Percentiles rank a stretch among this genome's conserved stretches.
phyloP scores from a whole-genome alignment of 1,140 invertebrate genomes.

The Calosoma granatense region DNA sequence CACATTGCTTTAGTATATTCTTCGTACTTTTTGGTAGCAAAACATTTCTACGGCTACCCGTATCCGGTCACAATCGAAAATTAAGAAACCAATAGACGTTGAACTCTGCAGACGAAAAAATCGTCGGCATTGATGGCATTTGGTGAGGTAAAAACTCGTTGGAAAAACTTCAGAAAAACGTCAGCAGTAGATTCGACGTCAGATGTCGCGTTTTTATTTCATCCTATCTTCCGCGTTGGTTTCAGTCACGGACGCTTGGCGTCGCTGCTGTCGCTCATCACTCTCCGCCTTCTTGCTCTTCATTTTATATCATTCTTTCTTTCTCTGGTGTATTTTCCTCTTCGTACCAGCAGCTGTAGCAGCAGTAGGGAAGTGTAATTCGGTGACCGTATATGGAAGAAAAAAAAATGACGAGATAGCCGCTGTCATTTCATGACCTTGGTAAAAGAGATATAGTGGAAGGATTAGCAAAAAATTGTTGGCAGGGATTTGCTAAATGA shows the following conservation, averaged over 20 bases:
- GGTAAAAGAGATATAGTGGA: too few relatives aligned
- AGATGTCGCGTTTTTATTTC: conserved; percentile 5
- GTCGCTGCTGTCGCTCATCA: not conserved
- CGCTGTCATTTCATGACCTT: too few relatives aligned
- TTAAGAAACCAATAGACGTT: conserved; percentile 5
- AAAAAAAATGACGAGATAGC: too few relatives aligned
- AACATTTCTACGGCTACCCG: too few relatives aligned
- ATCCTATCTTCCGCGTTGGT: conserved; percentile 2
- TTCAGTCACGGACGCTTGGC: conserved; percentile 1
- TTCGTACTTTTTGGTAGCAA: too few relatives aligned
- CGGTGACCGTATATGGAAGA: too few relatives aligned
- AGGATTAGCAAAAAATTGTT: too few relatives aligned
- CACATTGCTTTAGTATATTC: too few relatives aligned
- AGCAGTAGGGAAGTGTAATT: too few relatives aligned
- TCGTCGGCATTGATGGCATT: not conserved
- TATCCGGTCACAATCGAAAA: conserved; percentile 5
- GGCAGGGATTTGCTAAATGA: too few relatives aligned
- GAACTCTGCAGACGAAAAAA: not conserved
- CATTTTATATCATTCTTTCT: not conserved
- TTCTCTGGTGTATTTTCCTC: too few relatives aligned
- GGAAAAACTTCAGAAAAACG: not conserved
- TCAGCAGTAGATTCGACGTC: conserved; percentile 8
- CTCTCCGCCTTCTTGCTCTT: not conserved
- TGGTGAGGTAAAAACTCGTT: not conserved
- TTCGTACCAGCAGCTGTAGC: too few relatives aligned